These are phyloP conservation scores for Hemithea aestivaria DNA, from an alignment of 2,888 invertebrate genomes.

Conservation along the genomic window DNA sequence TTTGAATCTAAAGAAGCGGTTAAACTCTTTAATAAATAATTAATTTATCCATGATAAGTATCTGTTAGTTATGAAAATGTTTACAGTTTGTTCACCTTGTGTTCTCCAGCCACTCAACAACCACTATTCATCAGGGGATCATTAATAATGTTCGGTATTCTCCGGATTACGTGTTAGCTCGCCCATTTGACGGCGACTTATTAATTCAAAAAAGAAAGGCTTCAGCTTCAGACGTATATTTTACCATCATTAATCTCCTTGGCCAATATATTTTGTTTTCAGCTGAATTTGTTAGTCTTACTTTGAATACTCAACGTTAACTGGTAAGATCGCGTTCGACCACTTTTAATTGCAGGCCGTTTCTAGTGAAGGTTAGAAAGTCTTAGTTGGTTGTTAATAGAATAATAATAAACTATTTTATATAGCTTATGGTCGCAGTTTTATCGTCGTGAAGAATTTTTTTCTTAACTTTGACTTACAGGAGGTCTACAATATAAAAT, in stretches of 20 bases:
- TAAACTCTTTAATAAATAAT: no score
- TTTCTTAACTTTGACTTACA: no score
- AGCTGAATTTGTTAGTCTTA: conserved; percentile 32
- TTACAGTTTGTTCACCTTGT: conserved; percentile 8
- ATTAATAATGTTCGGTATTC: conserved; percentile 22
- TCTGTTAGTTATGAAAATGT: background rate
- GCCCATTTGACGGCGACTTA: conserved; percentile 21
- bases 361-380: no score
- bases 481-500: no score
- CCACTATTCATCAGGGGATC: conserved; percentile 11
- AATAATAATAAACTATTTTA: no score
- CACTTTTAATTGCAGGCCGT: no score
- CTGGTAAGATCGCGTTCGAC: no score
- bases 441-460: no score
- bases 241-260: conserved; percentile 41
- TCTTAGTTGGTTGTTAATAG: no score
- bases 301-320: conserved; percentile 8
- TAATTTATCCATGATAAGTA: no score
- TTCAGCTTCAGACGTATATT: conserved; percentile 31
- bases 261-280: conserved; percentile 33
- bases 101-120: conserved; percentile 7
- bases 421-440: no score
- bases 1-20: no score
- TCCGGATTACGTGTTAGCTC: conserved; percentile 10
- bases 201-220: conserved; percentile 34